These are phyloP conservation scores for Girardia tigrina DNA, from an alignment of 2,888 invertebrate species.

Conservation along the genomic window DNA sequence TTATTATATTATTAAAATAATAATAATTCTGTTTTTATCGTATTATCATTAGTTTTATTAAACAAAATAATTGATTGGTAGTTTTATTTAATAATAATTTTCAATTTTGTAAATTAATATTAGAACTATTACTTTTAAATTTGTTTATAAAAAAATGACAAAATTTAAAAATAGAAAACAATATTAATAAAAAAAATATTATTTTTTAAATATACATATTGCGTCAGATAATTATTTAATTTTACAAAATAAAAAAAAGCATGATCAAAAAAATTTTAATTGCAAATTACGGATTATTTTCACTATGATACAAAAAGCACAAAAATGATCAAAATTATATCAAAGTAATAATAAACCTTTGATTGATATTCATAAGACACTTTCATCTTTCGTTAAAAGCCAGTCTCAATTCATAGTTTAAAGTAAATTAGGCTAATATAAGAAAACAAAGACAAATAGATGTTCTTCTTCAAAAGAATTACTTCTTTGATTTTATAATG, in stretches of 20 bases:
- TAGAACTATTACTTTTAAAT: too few relatives aligned
- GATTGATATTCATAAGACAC: constrained; percentile 23
- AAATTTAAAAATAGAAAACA: too few relatives aligned
- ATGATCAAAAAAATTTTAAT: constrained; percentile 17
- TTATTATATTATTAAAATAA: too few relatives aligned
- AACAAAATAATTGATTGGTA: too few relatives aligned
- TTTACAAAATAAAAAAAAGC: background rate
- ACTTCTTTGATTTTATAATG: constrained; percentile 20
- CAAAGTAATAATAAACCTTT: constrained; percentile 14
- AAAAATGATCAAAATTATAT: constrained; percentile 21
- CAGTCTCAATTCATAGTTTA: constrained; percentile 15
- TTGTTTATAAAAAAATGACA: too few relatives aligned
- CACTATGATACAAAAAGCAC: constrained; percentile 12
- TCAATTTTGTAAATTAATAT: too few relatives aligned
- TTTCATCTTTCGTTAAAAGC: constrained; percentile 23
- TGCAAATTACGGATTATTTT: constrained; percentile 14
- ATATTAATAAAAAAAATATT: too few relatives aligned
- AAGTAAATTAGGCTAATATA: constrained; percentile 23
- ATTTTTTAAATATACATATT: too few relatives aligned
- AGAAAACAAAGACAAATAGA: constrained; percentile 23
- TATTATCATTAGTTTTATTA: too few relatives aligned
- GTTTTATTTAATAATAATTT: too few relatives aligned
- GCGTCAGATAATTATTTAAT: too few relatives aligned
- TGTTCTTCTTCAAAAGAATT: constrained; percentile 14
- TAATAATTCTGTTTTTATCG: too few relatives aligned